These are phyloP conservation scores for Hydropsyche betteni DNA, from an alignment of 2,888 invertebrate genomes.

Conservation along the genomic window DNA sequence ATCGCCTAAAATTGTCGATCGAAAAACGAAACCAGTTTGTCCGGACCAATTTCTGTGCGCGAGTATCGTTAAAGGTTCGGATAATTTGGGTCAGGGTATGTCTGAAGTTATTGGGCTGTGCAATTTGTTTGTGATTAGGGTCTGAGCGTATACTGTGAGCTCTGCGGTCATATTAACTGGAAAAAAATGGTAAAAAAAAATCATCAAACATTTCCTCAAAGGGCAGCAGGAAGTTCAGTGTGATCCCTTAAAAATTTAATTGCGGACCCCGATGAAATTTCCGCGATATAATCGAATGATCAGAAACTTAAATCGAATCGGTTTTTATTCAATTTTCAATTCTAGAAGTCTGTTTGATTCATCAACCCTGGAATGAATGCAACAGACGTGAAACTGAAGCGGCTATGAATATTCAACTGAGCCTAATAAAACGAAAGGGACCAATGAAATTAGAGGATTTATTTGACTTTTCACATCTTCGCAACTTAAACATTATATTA, in stretches of 20 bases:
- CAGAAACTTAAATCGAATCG: background rate
- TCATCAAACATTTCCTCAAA: slow-evolving; percentile 1
- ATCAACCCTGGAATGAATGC: too few species aligned
- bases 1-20: background rate
- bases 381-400: too few species aligned
- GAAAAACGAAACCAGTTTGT: slow-evolving; percentile 28
- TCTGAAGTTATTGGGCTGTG: slow-evolving; percentile 41
- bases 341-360: too few species aligned
- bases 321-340: too few species aligned
- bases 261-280: background rate
- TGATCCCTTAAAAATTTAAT: slow-evolving; percentile 26
- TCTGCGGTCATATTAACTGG: slow-evolving; percentile 29
- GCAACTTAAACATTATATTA: slow-evolving; percentile 44
- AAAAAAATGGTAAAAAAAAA: slow-evolving; percentile 34
- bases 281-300: background rate
- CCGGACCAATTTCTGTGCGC: slow-evolving; percentile 45
- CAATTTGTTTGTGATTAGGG: slow-evolving; percentile 47
- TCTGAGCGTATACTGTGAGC: slow-evolving; percentile 30
- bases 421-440: slow-evolving; percentile 1
- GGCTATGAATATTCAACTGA: slow-evolving; percentile 19
- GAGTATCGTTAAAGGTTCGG: slow-evolving; percentile 44
- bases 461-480: slow-evolving; percentile 40
- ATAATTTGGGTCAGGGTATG: slow-evolving; percentile 46
- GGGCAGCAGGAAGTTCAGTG: slow-evolving; percentile 20
- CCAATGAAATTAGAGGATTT: slow-evolving; percentile 30